phyloP scores from a whole-genome alignment of 2,797 vertebrate species.

The Tauraco hartlaubi region DNA sequence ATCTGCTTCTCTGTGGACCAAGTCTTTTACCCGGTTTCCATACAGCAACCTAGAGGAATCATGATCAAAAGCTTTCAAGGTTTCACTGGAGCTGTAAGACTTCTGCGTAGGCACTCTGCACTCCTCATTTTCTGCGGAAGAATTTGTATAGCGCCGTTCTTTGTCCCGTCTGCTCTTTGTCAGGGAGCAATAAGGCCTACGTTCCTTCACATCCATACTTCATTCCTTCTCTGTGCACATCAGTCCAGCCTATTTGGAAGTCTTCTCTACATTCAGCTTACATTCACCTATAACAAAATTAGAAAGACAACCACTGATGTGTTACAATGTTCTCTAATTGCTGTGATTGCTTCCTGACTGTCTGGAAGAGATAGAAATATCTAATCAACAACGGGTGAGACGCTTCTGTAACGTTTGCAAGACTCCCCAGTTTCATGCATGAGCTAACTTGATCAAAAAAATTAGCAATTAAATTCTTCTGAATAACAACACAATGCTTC shows the following conservation, averaged over 20 bases:
- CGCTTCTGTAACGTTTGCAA: background rate
- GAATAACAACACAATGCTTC: background rate
- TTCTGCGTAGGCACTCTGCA: slow-evolving; percentile 96
- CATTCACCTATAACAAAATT: slow-evolving; percentile 80
- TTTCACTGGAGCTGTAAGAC: slow-evolving; percentile 97
- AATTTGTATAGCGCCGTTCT: slow-evolving; percentile 85
- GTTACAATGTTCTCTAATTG: slow-evolving; percentile 19
- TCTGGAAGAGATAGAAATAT: background rate
- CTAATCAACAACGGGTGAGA: background rate
- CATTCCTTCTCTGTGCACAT: slow-evolving; percentile 90
- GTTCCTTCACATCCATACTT: slow-evolving; percentile 99
- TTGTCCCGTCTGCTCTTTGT: slow-evolving; percentile 95
- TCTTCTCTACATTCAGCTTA: slow-evolving; percentile 78
- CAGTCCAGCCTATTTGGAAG: slow-evolving; percentile 71
- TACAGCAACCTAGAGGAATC: slow-evolving; percentile 94
- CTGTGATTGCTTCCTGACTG: background rate
- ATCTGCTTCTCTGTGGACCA: slow-evolving; percentile 92
- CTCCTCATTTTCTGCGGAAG: slow-evolving; percentile 87
- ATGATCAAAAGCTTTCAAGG: slow-evolving; percentile 96
- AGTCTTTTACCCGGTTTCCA: slow-evolving; percentile 93
- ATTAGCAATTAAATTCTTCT: background rate
- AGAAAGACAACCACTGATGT: slow-evolving; percentile 45
- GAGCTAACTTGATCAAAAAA: background rate
- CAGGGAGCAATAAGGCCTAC: slow-evolving; percentile 97
- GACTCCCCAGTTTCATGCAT: background rate